Evolutionary conservation across 2,888 invertebrate species (phyloP), one percentile per base, ranked within the genome.

Genomic region (Invenusta paracnida): DNA sequence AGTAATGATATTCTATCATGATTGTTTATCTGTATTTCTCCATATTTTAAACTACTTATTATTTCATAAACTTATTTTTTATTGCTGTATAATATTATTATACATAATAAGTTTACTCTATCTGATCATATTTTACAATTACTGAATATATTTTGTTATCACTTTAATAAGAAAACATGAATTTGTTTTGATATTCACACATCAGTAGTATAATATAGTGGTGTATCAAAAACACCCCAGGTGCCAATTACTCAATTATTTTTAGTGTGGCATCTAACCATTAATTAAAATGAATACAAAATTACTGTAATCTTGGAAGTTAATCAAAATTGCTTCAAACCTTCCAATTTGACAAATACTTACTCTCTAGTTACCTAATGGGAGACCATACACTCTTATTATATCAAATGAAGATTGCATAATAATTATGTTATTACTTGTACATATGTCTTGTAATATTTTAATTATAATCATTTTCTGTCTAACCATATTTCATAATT

Each of bases 61-160:
- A 73, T 73, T 73, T 73, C 73, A 73, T n/a, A 73, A 73, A 73
- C 25, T 73, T 73, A 73, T 17, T 48, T 11, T 48, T 48, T 48
- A 48, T 11, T 48, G 5, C 17, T 5, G 48, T 48, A 48, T 48
- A 48, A 48, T 48, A 48, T 73, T 73, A 73, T 73, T 73, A 73
- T 23, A 23, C 73, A 73, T 73, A 48, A 73, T 73, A 73, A 13
- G 11, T 73, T 73, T 73, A 73, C 73, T 73, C 11, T 73, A 73
- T 73, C 73, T 73, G 17, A 73, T 25, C 73, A 73, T 73, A 73
- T 73, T 73, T 73, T 73, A 73, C 73, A 73, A 73, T n/a, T 73
- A 73, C 27, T 73, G 23, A 73, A 73, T 73, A 73, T 73, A 73
- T 23, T 73, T 73, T 73, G 25, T 23, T 23, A 73, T 73, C 73